Percentiles rank a stretch among this genome's conserved stretches.
These are phyloP conservation scores for Dreissena rostriformis DNA, from an alignment of 1,140 invertebrate genomes.

Conservation along the genomic window DNA sequence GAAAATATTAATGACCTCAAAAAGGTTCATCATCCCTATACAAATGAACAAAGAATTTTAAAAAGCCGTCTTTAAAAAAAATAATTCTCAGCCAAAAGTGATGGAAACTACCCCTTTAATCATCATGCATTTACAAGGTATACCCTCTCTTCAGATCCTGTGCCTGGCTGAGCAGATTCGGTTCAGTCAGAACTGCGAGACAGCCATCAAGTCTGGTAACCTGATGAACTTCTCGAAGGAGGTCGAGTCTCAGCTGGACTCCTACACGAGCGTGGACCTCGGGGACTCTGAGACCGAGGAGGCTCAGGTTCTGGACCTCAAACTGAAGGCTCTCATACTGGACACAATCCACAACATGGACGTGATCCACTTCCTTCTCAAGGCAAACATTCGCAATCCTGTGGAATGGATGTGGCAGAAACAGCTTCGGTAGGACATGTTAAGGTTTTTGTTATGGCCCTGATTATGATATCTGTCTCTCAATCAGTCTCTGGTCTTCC, in stretches of 20 bases:
- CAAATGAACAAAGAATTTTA: too few relatives aligned
- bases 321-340: conserved; percentile 90
- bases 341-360: conserved; percentile 96
- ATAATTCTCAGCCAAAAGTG: too few relatives aligned
- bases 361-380: conserved; percentile 90
- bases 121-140: too few relatives aligned
- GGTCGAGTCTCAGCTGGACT: conserved; percentile 84
- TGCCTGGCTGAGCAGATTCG: conserved; percentile 86
- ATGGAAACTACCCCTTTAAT: too few relatives aligned
- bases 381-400: conserved; percentile 85
- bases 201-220: conserved; percentile 87
- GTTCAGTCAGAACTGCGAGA: conserved; percentile 92
- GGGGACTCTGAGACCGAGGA: conserved; percentile 66
- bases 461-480: too few relatives aligned
- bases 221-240: conserved; percentile 83
- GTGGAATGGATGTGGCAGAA: conserved; percentile 97
- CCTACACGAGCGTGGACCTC: conserved; percentile 85
- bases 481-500: too few relatives aligned
- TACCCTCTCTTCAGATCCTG: conserved; percentile 86
- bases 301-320: conserved; percentile 81
- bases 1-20: too few relatives aligned
- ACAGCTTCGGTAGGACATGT: conserved; percentile 95
- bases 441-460: neutral
- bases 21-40: too few relatives aligned
- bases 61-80: too few relatives aligned